Percentiles rank a stretch among this genome's conserved stretches.
Evolutionary conservation across 2,113 vertebrate genomes (phyloP).

Genomic region (Ageneiosus marmoratus): DNA sequence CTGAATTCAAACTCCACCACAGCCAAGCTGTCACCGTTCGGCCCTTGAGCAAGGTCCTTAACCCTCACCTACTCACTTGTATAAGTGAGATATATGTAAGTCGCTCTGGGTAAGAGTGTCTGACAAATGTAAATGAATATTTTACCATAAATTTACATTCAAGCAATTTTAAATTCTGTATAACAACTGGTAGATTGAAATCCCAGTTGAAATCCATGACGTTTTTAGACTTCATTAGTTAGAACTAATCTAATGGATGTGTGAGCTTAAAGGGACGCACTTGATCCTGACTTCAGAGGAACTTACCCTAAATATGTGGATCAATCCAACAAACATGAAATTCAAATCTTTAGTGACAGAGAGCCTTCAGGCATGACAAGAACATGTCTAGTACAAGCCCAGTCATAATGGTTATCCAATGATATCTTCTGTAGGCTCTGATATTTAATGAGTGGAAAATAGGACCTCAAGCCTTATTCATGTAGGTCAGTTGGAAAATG

Average conservation of each 20-base stretch:
- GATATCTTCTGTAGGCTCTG: slow-evolving; percentile 15
- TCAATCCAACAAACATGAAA: not conserved
- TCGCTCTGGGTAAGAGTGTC: no score
- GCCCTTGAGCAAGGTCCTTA: no score
- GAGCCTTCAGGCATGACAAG: slow-evolving; percentile 6
- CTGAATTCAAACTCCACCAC: no score
- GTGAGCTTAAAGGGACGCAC: not conserved
- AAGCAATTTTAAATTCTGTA: not conserved
- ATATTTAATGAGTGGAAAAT: slow-evolving; percentile 56
- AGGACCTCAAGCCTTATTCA: slow-evolving; percentile 51
- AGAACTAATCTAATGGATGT: not conserved
- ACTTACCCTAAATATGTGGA: not conserved
- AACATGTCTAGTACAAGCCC: slow-evolving; percentile 23
- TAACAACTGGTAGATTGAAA: not conserved
- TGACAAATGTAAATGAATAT: no score
- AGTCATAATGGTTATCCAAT: slow-evolving; percentile 5
- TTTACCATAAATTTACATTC: not conserved
- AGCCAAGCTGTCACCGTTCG: no score
- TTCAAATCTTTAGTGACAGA: not conserved
- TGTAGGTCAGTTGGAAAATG: slow-evolving; percentile 56
- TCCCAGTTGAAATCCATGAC: not conserved
- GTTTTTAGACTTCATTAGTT: not conserved
- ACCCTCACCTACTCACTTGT: no score
- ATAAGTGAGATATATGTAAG: no score
- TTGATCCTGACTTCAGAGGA: not conserved